Base-by-base conservation (phyloP, 2,888 invertebrate genomes). In the Leucozona laternaria region DNA sequence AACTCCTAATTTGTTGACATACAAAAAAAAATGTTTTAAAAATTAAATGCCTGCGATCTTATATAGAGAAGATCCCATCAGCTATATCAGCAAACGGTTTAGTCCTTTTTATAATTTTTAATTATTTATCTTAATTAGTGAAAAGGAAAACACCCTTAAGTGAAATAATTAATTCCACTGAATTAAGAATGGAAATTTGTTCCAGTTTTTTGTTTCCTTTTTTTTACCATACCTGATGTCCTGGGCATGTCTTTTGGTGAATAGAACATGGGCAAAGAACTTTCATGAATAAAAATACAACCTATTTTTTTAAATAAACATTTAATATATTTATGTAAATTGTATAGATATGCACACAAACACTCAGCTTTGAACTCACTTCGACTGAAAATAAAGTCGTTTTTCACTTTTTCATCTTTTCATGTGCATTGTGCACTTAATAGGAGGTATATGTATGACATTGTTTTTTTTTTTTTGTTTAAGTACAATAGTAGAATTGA, bases 51-150 rank as follows among this genome's bases (percentile, higher is more conserved):
- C 20, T 31, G 13, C 6, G 28, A 64, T 31, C 3, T 20, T 4
- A 48, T 66, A 45, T 0, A 45, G 20, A 45, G 28, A 28, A 4
- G 31, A 17, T 48, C 20, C 20, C 8, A 40, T 20, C 2, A 20
- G 15, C 17, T 48, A 31, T 5, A 40, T 20, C 2, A 20, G 15
- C 17, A 66, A 31, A 25, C 17, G 31, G 6, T 28, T 66, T 20
- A 28, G 60, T 28, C 53, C 15, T 68, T 53, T 68, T 13, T 31
- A 22, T 50, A 64, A 31, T 53, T 60, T 73, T 43, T 40, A n/a
- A n/a, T 60, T 80, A 77, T 81, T 68, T 66, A 77, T 71, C 71
- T 71, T 81, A 77, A 81, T 81, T 81, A 77, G 58, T 77, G 50
- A 71, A 71, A 72, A 82, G 71, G 72, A 73, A 77, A 76, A 82